These are phyloP conservation scores for Noctua comes DNA, from an alignment of 2,888 invertebrate genomes.

Conservation along the genomic window DNA sequence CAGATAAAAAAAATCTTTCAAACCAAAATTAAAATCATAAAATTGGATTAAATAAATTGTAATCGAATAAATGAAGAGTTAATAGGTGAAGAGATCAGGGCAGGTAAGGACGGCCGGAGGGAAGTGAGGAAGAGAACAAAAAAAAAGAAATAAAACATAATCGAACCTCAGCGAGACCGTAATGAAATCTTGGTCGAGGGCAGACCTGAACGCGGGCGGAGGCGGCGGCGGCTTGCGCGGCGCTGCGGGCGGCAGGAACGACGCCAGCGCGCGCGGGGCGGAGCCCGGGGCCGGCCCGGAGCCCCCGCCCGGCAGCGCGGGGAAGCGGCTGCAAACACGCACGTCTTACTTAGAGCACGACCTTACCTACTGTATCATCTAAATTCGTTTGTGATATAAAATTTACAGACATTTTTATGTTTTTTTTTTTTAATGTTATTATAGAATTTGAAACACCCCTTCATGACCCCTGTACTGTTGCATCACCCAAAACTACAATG, in stretches of 20 bases:
- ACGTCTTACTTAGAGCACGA: slow-evolving; percentile 6
- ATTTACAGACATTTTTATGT: background rate
- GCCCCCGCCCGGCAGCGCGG: slow-evolving; percentile 35
- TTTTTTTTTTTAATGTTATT: background rate
- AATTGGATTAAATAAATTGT: slow-evolving; percentile 31
- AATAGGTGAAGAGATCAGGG: slow-evolving; percentile 8
- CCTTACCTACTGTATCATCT: background rate
- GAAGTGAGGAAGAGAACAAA: slow-evolving; percentile 60
- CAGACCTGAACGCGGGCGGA: slow-evolving; percentile 93
- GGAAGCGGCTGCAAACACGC: slow-evolving; percentile 46
- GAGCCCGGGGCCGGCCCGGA: slow-evolving; percentile 54
- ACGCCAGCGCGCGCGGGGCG: slow-evolving; percentile 64
- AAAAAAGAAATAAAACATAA: slow-evolving; percentile 79
- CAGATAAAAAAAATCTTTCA: slow-evolving; percentile 16
- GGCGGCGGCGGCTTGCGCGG: slow-evolving; percentile 91
- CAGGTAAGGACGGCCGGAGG: slow-evolving; percentile 1
- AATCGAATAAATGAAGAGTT: slow-evolving; percentile 41
- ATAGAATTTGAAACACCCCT: background rate
- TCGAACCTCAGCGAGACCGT: slow-evolving; percentile 93
- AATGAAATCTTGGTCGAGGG: slow-evolving; percentile 91
- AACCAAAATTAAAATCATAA: slow-evolving; percentile 48
- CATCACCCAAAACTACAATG: background rate
- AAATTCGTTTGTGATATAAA: background rate
- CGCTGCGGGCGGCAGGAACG: slow-evolving; percentile 76
- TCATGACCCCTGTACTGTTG: background rate